Base-by-base conservation (phyloP, 2,113 vertebrate species). In the Tachuris rubrigastra region DNA sequence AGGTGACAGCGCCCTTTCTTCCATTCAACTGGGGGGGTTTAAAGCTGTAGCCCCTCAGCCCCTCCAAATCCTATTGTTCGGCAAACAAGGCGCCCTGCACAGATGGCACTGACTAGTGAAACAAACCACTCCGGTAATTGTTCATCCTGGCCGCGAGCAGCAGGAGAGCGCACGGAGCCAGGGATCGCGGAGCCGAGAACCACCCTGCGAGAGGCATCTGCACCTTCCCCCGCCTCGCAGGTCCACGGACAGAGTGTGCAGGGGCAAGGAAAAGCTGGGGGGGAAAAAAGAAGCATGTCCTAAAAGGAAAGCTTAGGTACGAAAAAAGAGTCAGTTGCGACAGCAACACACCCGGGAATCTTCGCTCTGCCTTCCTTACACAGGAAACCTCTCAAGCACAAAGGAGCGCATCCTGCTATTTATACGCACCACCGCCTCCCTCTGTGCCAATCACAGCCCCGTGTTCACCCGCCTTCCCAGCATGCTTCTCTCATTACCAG, bases 91-190 rank as follows among this genome's bases (percentile, higher is more conserved):
- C 76, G 2, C 69, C 69, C 85, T 14, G 93, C 96, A 88, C 97
- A 95, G 96, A 97, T 96, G 97, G 95, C 95, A 89, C 13, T 14
- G 87, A 86, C 66, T 90, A 66, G 89, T 15, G 94, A 94, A 80
- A 94, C 85, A 67, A 85, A 60, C 62, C 5, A 21, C 55, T 49
- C 80, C 1, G 17, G 1, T 22, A 28, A 88, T 83, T 72, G 96
- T 44, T 69, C 21, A 1, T 37, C 69, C 84, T 9, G 79, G 91
- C 73, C 19, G 1, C 4, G 33, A 89, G 83, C 94, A 89, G 95
- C 79, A 20, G 91, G 59, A 74, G 63, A 63, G 77, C 9, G 13
- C 7, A 3, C 2, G 42, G 88, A 89, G 63, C 52, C 65, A 10
- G 63, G 50, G 47, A 73, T 25, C 3, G 3, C 5, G 67, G 24